phyloP scores from a whole-genome alignment of 2,113 vertebrate species.

The Lipophrys pholis region DNA sequence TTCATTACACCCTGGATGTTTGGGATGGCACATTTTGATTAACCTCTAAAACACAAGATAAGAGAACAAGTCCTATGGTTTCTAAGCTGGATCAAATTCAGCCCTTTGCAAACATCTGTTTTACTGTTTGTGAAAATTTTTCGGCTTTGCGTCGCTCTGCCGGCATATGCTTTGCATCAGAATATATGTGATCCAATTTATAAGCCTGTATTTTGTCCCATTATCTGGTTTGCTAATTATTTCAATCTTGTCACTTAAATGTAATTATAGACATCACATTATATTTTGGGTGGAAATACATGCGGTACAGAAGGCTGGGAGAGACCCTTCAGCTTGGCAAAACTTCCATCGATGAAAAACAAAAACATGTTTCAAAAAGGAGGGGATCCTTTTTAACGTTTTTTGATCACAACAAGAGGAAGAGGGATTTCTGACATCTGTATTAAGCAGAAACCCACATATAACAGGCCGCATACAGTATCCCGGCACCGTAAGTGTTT shows the following conservation, averaged over 20 bases:
- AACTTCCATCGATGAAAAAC: conserved; percentile 43
- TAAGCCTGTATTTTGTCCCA: conserved; percentile 46
- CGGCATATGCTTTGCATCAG: conserved; percentile 60
- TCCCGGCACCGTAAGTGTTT: conserved; percentile 50
- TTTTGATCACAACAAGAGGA: conserved; percentile 59
- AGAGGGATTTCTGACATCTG: conserved; percentile 63
- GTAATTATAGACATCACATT: conserved; percentile 53
- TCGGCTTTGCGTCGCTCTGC: conserved; percentile 27
- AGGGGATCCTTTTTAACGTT: conserved; percentile 45
- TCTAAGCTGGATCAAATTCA: conserved; percentile 23
- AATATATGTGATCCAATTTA: conserved; percentile 51
- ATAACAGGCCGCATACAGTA: conserved; percentile 36
- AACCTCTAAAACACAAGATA: conserved; percentile 30
- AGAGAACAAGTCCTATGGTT: conserved; percentile 12
- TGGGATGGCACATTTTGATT: conserved; percentile 27
- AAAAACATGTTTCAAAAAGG: conserved; percentile 55
- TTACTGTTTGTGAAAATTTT: conserved; percentile 29
- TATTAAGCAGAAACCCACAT: conserved; percentile 54
- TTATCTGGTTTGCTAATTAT: conserved; percentile 69
- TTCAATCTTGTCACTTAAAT: conserved; percentile 65
- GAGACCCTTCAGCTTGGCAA: conserved; percentile 49
- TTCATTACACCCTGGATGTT: conserved; percentile 13
- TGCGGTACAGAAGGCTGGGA: conserved; percentile 37
- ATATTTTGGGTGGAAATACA: conserved; percentile 55
- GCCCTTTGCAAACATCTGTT: conserved; percentile 53